Evolutionary conservation across 2,113 vertebrate genomes (phyloP).

Genomic region (Lycocorax pyrrhopterus): DNA sequence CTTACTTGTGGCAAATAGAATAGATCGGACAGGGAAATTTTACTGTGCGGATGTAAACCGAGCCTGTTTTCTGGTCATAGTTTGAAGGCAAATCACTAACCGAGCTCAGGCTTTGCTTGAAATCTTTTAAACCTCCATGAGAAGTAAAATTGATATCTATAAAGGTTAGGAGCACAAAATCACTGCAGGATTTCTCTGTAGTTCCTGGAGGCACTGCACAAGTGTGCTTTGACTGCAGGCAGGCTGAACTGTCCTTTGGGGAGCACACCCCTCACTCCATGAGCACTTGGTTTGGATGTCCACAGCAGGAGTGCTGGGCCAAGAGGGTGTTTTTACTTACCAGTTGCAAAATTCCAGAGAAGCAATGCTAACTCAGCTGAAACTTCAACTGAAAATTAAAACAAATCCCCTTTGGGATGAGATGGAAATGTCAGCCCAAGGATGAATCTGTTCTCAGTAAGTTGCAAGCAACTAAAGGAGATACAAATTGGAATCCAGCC

Average conservation of each 20-base stretch:
- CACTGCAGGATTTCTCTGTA: not conserved
- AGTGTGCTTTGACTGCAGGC: not conserved
- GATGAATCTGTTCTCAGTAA: slow-evolving; percentile 49
- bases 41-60: not conserved
- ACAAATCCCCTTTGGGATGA: slow-evolving; percentile 24
- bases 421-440: slow-evolving; percentile 53
- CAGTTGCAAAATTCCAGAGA: not conserved
- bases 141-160: not conserved
- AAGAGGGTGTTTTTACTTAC: not conserved
- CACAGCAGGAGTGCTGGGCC: not conserved
- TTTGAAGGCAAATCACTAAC: not conserved
- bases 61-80: not conserved
- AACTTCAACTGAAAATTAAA: slow-evolving; percentile 41
- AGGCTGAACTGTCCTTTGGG: not conserved
- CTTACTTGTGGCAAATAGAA: not conserved
- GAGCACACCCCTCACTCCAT: not conserved
- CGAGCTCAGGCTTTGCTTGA: not conserved
- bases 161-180: not conserved
- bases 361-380: not conserved
- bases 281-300: not conserved
- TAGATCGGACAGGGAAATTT: not conserved
- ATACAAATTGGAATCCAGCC: slow-evolving; percentile 33
- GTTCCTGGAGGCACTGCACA: not conserved
- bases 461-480: not conserved
- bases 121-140: not conserved